Evolutionary conservation across 2,113 vertebrate genomes (phyloP), one percentile per base, ranked within the genome.

Genomic region (Scartelaos histophorus): DNA sequence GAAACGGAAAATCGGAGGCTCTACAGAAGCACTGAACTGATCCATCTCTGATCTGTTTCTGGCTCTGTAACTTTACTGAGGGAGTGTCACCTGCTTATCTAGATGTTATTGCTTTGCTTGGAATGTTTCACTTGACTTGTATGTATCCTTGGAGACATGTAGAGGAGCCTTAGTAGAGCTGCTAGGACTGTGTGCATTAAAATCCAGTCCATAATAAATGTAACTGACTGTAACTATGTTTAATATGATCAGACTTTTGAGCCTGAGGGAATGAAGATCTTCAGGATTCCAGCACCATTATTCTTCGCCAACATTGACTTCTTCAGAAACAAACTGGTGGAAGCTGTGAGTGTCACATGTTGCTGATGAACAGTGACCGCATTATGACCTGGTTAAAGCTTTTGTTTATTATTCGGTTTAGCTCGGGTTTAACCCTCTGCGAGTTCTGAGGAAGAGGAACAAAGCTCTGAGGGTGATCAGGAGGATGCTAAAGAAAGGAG

Each of bases 251-350:
- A 99, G 97, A 93, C 95, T 17, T 94, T 94, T 66, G 96, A 98
- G 79, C 94, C 94, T 22, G 95, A 97, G 16, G 97, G 97, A 73
- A 94, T 98, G 77, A 97, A 94, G 91, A 96, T 99, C 85, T 99
- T 99, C 91, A 93, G 92, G 87, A 98, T 97, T 15, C 93, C 97
- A 0, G 94, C 97, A 24, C 97, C 97, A 0, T 94, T 99, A 78
- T 99, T 98, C 90, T 99, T 98, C 5, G 97, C 97, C 83, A 99
- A 99, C 78, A 93, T 94, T 57, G 89, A 94, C 9, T 98, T 98
- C 92, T 96, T 99, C 76, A 94, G 89, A 82, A 93, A 87, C 79
- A 98, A 98, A 76, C 90, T 99, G 71, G 88, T 91, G 43, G 87
- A 94, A 79, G 94, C 95, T 86, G 97, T 99, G 92, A 95, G 97